These are phyloP conservation scores for Laothoe populi DNA, from an alignment of 2,888 invertebrate species.

Conservation along the genomic window DNA sequence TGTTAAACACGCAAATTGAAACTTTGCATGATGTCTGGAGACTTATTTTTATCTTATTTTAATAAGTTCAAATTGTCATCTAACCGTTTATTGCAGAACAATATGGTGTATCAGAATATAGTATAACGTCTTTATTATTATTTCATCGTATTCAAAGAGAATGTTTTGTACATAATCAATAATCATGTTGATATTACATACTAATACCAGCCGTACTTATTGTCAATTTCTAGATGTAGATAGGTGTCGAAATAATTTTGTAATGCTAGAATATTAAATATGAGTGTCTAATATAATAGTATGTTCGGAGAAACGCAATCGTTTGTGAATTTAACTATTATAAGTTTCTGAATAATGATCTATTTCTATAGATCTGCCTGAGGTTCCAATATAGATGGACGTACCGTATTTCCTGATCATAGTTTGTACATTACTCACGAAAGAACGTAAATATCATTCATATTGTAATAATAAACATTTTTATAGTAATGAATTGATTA, in stretches of 20 bases:
- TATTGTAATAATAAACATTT: not conserved
- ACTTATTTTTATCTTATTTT: not conserved
- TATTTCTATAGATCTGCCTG: not conserved
- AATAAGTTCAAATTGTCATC: not conserved
- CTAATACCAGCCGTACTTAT: not conserved
- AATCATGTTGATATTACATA: not conserved
- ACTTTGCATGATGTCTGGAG: not conserved
- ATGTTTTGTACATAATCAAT: too few relatives aligned
- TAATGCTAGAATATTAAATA: not conserved
- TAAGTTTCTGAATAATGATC: not conserved
- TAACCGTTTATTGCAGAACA: not conserved
- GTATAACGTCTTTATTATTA: not conserved
- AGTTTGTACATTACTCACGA: not conserved
- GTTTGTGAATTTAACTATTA: constrained; percentile 3
- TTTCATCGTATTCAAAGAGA: too few relatives aligned
- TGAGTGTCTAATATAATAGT: not conserved
- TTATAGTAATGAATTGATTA: not conserved
- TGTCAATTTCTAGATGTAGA: not conserved
- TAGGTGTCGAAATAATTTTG: not conserved
- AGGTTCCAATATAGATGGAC: too few relatives aligned
- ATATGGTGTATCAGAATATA: not conserved
- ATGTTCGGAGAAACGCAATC: not conserved
- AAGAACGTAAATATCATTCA: not conserved
- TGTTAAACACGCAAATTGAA: not conserved
- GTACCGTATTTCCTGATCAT: too few relatives aligned